phyloP scores from a whole-genome alignment of 2,797 vertebrate species.

The Poecile montanus region DNA sequence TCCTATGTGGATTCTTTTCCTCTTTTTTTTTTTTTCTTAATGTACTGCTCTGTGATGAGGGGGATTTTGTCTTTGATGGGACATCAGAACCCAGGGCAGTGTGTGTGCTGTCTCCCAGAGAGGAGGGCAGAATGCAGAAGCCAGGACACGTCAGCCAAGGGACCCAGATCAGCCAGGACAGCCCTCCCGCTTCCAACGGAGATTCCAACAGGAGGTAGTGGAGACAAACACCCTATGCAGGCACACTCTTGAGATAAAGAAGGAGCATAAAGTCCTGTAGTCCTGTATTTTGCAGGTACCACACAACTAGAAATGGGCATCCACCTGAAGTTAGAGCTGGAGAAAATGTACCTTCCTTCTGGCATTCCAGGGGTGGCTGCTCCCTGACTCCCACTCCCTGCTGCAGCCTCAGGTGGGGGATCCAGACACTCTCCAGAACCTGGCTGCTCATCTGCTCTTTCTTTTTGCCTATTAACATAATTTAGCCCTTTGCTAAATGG shows the following conservation, averaged over 20 bases:
- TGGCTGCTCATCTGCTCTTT: background rate
- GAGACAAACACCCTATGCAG: background rate
- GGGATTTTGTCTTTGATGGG: background rate
- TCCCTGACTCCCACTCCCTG: background rate
- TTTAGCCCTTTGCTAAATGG: constrained; percentile 26
- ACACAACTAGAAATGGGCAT: background rate
- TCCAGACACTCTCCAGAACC: fast-evolving
- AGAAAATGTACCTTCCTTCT: background rate
- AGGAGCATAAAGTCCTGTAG: background rate
- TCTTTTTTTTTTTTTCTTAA: background rate
- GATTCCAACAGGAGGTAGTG: background rate
- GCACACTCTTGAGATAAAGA: background rate
- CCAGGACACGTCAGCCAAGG: background rate
- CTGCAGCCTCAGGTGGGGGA: background rate
- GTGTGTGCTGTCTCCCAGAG: background rate
- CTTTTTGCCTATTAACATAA: background rate
- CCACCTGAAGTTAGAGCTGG: background rate
- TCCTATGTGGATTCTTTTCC: background rate
- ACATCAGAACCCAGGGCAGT: background rate
- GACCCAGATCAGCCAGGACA: background rate
- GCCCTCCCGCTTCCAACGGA: background rate
- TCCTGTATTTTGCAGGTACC: background rate
- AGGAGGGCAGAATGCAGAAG: background rate
- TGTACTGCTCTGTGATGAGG: background rate
- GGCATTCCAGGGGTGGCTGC: background rate